Evolutionary conservation across 2,113 vertebrate genomes (phyloP), one percentile per base, ranked within the genome.

Genomic region (Austrofundulus limnaeus): DNA sequence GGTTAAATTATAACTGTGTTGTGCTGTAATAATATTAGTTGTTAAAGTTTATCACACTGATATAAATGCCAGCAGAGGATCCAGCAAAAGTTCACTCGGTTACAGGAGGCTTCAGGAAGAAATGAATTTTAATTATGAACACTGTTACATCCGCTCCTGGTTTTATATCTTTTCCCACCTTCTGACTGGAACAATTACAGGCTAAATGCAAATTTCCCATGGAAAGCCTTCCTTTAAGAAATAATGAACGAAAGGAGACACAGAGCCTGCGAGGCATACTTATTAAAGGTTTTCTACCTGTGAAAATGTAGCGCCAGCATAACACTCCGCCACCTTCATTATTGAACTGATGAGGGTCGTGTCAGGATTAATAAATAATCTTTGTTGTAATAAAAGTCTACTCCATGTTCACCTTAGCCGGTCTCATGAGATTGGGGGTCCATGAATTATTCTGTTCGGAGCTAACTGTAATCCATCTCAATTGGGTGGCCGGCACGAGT

Each of bases 371-470:
- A 83, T 78, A 67, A 85, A 70, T 72, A 42, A 77, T 72, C 21
- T 16, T 16, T 54, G 64, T 34, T 62, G 62, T 52, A 76, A 77
- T 69, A 72, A 72, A 79, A 77, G 42, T 51, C 59, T 61, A 38
- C 48, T 54, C n/a, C 21, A 17, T 74, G 66, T 57, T 70, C 69
- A 76, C 74, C 73, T 72, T 62, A 54, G 63, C 66, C 54, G 38
- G 67, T 74, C 66, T 55, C 34, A 43, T 54, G 52, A 72, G 71
- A 65, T 78, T 5, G 21, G 46, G 42, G 61, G 49, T 62, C 41
- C 37, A 80, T 83, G 52, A 82, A 81, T 82, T 70, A 82, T 85
- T 84, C 72, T 57, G 57, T 25, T 56, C 59, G 23, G 20, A 48
- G 19, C 31, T 21, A 51, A 59, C 51, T 11, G 24, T 57, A 46